Conservation (phyloP, 2,888 invertebrate species). For the Protodeltote pygarga region DNA sequence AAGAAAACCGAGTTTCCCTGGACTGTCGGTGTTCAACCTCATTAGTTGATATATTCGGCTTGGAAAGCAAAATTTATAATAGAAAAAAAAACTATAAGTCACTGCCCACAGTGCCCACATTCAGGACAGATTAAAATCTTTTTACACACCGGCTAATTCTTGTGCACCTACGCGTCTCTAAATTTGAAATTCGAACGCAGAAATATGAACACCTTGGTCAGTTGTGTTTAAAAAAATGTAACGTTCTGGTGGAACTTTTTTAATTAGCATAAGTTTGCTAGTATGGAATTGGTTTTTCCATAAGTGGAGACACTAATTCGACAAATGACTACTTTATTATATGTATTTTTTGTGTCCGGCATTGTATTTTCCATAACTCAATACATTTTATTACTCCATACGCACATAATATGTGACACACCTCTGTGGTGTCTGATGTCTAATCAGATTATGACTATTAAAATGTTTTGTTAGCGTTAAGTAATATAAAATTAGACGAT, state of each 20-base stretch:
- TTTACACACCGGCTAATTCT: slow-evolving; percentile 74
- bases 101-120: slow-evolving; percentile 80
- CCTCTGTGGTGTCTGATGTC: slow-evolving; percentile 64
- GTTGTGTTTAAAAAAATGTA: slow-evolving; percentile 57
- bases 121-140: slow-evolving; percentile 79
- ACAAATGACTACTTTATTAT: slow-evolving; percentile 74
- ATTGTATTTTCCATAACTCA: slow-evolving; percentile 65
- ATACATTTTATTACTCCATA: slow-evolving; percentile 70
- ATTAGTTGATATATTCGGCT: slow-evolving; percentile 73
- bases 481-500: slow-evolving; percentile 46
- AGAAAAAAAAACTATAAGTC: slow-evolving; percentile 77
- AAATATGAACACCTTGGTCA: slow-evolving; percentile 67
- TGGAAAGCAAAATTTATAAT: slow-evolving; percentile 71
- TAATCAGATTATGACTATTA: slow-evolving; percentile 59
- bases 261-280: slow-evolving; percentile 77
- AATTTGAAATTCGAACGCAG: slow-evolving; percentile 67
- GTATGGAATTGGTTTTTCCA: slow-evolving; percentile 70
- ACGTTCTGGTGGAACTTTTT: slow-evolving; percentile 52
- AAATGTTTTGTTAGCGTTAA: slow-evolving; percentile 39
- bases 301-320: slow-evolving; percentile 74
- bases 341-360: slow-evolving; percentile 67
- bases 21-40: slow-evolving; percentile 53
- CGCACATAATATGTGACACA: slow-evolving; percentile 70
- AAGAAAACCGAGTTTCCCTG: slow-evolving; percentile 60
- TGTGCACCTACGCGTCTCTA: slow-evolving; percentile 76